phyloP scores from a whole-genome alignment of 2,113 vertebrate species.

The Hiodon tergisus region DNA sequence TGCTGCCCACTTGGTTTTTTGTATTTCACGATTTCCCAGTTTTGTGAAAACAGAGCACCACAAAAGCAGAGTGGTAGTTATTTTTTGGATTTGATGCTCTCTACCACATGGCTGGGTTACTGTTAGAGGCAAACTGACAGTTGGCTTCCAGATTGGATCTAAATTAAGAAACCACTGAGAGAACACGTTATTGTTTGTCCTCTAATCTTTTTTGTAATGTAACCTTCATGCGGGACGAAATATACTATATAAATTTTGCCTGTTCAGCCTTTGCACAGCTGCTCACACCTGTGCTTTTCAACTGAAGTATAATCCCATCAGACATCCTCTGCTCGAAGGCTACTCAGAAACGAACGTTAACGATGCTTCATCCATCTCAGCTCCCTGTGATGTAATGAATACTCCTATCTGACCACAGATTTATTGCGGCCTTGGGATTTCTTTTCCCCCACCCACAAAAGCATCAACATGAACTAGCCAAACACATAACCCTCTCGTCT shows the following conservation, averaged over 20 bases:
- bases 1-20: no score
- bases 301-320: slow-evolving; percentile 15
- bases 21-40: no score
- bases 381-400: neutral
- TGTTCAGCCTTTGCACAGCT: slow-evolving; percentile 8
- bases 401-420: slow-evolving; percentile 5
- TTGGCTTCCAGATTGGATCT: no score
- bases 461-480: neutral
- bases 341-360: slow-evolving; percentile 7
- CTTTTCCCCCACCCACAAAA: neutral
- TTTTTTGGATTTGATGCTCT: no score
- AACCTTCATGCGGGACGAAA: no score
- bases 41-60: no score
- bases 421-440: neutral
- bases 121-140: no score
- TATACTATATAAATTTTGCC: neutral
- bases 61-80: no score
- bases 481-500: neutral
- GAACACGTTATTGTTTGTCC: no score
- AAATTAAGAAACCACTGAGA: no score
- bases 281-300: slow-evolving; percentile 8
- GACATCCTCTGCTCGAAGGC: neutral
- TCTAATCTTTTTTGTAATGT: no score
- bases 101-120: no score
- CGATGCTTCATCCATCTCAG: neutral